Base-by-base conservation (phyloP, 2,797 vertebrate genomes). In the Capromys pilorides region DNA sequence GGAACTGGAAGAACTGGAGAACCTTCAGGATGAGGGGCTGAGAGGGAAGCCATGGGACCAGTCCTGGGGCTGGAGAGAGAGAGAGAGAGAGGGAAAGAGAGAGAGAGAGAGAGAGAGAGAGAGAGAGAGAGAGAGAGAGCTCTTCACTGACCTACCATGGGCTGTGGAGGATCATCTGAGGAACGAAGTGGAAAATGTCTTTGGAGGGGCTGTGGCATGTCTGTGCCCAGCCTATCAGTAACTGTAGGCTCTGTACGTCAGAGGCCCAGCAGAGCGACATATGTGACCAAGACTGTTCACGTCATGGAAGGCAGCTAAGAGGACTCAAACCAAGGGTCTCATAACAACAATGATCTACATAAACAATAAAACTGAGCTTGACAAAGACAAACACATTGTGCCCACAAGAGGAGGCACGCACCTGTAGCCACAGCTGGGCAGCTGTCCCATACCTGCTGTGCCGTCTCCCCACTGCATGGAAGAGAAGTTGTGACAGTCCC, bases 241-340 rank as follows among this genome's bases (percentile, higher is more conserved):
- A 21, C 22, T n/a, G 51, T n/a, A 21, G 39, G 24, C 16, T 94
- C 14, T 66, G 28, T 21, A 7, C 18, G 19, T 21, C 13, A n/a
- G 59, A 41, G 36, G 57, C 6, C 18, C 3, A 33, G n/a, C 0
- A 6, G 26, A 49, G 24, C 31, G 21, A 1, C 12, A 54, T 45
- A 16, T 1, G 0, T 1, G 73, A 6, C 64, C 31, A 49, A 33
- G 45, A 10, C 24, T 13, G 0, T 51, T 31, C 1, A 73, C 19
- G 31, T 49, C 36, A 9, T 13, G 14, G 26, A 80, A 33, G 41
- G 18, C 14, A 28, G 24, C 24, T 51, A 45, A 21, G 33, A 41
- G 69, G 80, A 45, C 26, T 9, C 24, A 22, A 31, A 33, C 11
- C 51, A 1, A 77, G 11, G 39, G 3, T 33, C 4, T 66, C 10